phyloP scores from a whole-genome alignment of 2,113 vertebrate species.

The Aspiorhynchus laticeps region DNA sequence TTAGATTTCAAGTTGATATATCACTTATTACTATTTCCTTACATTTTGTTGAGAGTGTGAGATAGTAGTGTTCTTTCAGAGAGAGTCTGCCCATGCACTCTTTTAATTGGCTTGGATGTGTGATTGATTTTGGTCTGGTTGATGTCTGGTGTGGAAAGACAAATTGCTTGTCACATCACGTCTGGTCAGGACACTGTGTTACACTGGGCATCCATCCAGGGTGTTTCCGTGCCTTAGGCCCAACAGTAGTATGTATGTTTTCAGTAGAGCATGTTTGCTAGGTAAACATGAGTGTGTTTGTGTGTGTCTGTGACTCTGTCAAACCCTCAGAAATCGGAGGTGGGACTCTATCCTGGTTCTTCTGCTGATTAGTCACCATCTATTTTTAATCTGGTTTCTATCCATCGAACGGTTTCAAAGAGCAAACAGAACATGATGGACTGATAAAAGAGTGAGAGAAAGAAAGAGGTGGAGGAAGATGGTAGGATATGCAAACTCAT shows the following conservation, averaged over 20 bases:
- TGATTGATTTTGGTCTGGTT: neutral
- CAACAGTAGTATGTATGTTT: neutral
- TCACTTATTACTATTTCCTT: neutral
- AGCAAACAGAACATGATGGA: conserved; percentile 1
- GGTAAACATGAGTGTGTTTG: neutral
- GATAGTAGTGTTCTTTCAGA: neutral
- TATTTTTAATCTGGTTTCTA: conserved; percentile 9
- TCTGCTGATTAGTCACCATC: conserved; percentile 14
- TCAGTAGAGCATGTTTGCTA: neutral
- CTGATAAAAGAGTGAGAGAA: neutral
- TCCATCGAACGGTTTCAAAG: neutral
- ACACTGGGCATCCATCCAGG: neutral
- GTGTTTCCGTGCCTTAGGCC: neutral
- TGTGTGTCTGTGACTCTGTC: neutral
- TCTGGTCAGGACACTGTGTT: neutral
- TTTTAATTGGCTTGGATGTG: neutral
- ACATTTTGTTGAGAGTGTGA: neutral
- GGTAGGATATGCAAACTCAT: conserved; percentile 16
- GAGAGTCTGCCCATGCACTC: neutral
- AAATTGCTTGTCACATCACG: neutral
- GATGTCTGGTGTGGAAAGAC: neutral
- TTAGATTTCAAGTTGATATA: neutral
- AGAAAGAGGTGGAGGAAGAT: neutral
- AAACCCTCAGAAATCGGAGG: neutral
- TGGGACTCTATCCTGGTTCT: neutral